Conservation (phyloP, 2,888 invertebrate genomes). For the Limnephilus rhombicus region DNA sequence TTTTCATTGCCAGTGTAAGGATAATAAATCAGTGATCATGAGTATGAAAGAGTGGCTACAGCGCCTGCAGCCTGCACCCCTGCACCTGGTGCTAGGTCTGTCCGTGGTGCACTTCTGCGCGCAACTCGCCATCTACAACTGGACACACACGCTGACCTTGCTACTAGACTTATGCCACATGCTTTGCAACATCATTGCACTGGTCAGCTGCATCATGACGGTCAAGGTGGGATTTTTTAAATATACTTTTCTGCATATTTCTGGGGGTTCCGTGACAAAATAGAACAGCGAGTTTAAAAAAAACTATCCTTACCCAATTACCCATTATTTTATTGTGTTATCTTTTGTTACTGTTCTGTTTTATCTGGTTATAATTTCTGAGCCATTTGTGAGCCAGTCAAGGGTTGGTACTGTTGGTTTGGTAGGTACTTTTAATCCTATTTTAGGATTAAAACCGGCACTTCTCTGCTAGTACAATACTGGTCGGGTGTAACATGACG, state of each 20-base stretch:
- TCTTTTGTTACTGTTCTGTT: too few species aligned
- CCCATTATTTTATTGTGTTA: too few species aligned
- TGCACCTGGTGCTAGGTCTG: slow-evolving; percentile 85
- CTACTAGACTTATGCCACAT: slow-evolving; percentile 96
- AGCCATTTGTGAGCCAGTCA: too few species aligned
- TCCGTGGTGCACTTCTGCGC: slow-evolving; percentile 88
- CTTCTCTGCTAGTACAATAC: neutral
- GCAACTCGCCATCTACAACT: slow-evolving; percentile 90
- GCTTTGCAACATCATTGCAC: slow-evolving; percentile 94
- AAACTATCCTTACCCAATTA: too few species aligned
- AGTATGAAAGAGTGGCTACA: slow-evolving; percentile 88
- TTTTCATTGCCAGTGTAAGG: neutral
- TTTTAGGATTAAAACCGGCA: neutral
- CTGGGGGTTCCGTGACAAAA: too few species aligned
- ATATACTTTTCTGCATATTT: too few species aligned
- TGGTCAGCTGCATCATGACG: slow-evolving; percentile 87
- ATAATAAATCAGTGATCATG: slow-evolving; percentile 75
- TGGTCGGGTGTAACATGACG: too few species aligned
- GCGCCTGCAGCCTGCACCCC: slow-evolving; percentile 85
- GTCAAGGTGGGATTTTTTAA: slow-evolving; percentile 81
- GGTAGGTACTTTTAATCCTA: too few species aligned
- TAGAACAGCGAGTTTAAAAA: too few species aligned
- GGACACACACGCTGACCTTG: slow-evolving; percentile 94
- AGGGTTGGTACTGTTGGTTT: too few species aligned
- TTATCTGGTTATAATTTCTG: too few species aligned